phyloP scores from a whole-genome alignment of 2,888 invertebrate genomes.

The Melipona beecheii region DNA sequence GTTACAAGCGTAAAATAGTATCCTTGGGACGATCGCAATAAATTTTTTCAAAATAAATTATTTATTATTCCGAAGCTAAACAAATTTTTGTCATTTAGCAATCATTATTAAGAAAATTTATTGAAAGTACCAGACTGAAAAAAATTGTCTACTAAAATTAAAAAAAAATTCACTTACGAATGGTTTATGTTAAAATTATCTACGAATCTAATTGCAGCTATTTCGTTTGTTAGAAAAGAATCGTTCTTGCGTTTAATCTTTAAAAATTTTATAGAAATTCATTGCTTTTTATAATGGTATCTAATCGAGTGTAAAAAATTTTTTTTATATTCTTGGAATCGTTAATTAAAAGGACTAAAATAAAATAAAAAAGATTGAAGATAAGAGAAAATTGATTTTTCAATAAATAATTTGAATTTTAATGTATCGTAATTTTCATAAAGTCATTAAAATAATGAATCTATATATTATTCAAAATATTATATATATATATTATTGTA shows the following conservation, averaged over 20 bases:
- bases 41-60: too few relatives aligned
- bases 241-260: not conserved
- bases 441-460: too few relatives aligned
- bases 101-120: too few relatives aligned
- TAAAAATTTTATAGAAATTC: not conserved
- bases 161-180: not conserved
- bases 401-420: not conserved
- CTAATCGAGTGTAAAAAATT: not conserved
- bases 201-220: not conserved
- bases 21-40: too few relatives aligned
- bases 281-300: not conserved
- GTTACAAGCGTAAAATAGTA: too few relatives aligned
- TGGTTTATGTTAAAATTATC: not conserved
- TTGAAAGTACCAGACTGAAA: too few relatives aligned
- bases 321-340: not conserved
- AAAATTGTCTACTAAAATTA: too few relatives aligned
- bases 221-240: not conserved
- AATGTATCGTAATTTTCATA: not conserved
- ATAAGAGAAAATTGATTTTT: not conserved
- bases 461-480: too few relatives aligned
- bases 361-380: not conserved
- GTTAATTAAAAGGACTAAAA: not conserved
- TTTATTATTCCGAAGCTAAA: too few relatives aligned
- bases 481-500: too few relatives aligned
- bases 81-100: too few relatives aligned